phyloP scores from a whole-genome alignment of 2,888 invertebrate species.

The Agonopterix heracliana region DNA sequence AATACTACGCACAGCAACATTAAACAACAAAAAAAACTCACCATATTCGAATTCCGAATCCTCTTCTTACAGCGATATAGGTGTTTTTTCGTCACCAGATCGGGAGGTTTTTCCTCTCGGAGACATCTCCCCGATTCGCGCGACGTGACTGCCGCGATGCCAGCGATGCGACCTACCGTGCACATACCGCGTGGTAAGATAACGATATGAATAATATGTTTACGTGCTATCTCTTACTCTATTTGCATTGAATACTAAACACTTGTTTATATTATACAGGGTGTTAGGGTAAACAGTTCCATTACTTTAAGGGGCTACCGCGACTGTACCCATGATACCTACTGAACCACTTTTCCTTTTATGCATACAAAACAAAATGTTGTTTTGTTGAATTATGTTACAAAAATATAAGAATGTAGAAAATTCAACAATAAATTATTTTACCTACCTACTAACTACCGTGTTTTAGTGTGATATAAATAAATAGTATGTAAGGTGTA shows the following conservation, averaged over 20 bases:
- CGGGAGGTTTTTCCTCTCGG: conserved; percentile 21
- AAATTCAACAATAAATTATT: too few relatives aligned
- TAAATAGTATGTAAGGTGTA: too few relatives aligned
- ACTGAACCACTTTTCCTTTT: too few relatives aligned
- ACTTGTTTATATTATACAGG: not conserved
- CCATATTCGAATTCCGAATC: conserved; percentile 35
- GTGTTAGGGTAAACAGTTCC: too few relatives aligned
- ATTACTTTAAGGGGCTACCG: too few relatives aligned
- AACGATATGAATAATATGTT: conserved; percentile 9
- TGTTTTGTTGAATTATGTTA: too few relatives aligned
- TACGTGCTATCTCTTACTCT: too few relatives aligned
- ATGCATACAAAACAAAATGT: too few relatives aligned
- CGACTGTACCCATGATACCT: too few relatives aligned
- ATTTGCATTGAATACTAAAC: not conserved
- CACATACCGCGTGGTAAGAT: conserved; percentile 30
- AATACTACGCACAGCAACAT: not conserved
- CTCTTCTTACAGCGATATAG: conserved; percentile 22
- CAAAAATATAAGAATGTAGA: too few relatives aligned
- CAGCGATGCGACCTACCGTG: conserved; percentile 40
- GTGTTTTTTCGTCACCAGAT: conserved; percentile 26
- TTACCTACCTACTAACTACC: too few relatives aligned
- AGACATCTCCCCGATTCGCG: conserved; percentile 40
- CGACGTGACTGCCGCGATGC: conserved; percentile 33
- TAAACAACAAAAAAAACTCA: conserved; percentile 28
- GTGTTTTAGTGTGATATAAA: too few relatives aligned